Base-by-base conservation (phyloP, 2,888 invertebrate species). In the Camptogramma bilineatum region DNA sequence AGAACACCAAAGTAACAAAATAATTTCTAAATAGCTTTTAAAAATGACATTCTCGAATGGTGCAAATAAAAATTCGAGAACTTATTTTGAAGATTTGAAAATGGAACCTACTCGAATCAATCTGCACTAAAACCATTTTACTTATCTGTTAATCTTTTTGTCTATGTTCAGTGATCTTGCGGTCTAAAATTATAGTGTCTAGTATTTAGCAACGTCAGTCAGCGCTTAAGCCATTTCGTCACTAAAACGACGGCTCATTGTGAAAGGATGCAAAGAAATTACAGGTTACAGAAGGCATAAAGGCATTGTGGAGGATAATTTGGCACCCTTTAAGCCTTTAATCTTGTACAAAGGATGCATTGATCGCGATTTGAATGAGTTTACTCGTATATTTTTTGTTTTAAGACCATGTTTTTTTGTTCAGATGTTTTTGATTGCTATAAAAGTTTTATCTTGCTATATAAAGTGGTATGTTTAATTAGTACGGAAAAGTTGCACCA, bases 241-340 rank as follows among this genome's bases (percentile, higher is more conserved):
- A 69, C 68, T 60, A 68, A 54, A 21, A 17, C 55, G 68, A 67
- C 51, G 34, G 55, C 46, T 57, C 42, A 82, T 82, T 81, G 78
- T 80, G 74, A 78, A 79, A 79, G 76, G 74, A 75, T 71, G 81
- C 79, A 86, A 85, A 83, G 78, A 78, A 89, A 90, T 89, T 88
- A 88, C 81, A 83, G 83, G 86, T 82, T 84, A 62, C 62, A 56
- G 55, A 72, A 69, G 68, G 64, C 64, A 73, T 73, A 68, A 74
- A 71, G 65, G 73, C 78, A 85, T 88, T 88, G 88, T 87, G 73
- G 68, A 68, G 75, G 79, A 82, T 87, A 89, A 90, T 90, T 89
- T 85, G 83, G 83, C 79, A 82, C 83, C 88, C 86, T 85, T 84
- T 82, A 77, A 55, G 74, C 75, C 62, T 64, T 72, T 67, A 56